Percentiles rank a stretch among this genome's conserved stretches.
Evolutionary conservation across 2,113 vertebrate species (phyloP).

Genomic region (Solenodon paradoxus): DNA sequence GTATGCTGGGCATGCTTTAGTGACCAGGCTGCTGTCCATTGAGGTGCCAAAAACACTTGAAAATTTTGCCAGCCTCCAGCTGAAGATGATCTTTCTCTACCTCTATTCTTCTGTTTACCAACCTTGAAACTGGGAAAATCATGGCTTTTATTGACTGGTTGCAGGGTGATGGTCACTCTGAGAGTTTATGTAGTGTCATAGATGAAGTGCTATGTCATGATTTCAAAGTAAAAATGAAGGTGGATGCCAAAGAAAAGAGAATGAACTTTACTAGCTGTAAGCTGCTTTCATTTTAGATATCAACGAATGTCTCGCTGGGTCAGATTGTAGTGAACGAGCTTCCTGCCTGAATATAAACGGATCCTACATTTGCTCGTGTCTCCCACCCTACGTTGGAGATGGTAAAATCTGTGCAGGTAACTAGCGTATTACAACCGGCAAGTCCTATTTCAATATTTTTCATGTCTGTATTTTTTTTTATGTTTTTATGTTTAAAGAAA

Average conservation of each 20-base stretch:
- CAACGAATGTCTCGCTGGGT: slow-evolving; percentile 95
- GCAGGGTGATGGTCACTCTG: neutral
- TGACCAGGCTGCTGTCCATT: neutral
- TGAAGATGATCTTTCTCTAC: neutral
- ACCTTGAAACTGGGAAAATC: neutral
- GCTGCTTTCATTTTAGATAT: slow-evolving; percentile 85
- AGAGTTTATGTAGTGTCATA: neutral
- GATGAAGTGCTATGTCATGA: neutral
- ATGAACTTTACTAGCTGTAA: neutral
- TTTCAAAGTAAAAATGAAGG: neutral
- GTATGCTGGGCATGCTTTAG: neutral
- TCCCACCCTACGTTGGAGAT: slow-evolving; percentile 91
- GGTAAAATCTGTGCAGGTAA: slow-evolving; percentile 96
- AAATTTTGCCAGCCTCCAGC: neutral
- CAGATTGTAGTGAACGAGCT: slow-evolving; percentile 91
- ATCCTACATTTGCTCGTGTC: slow-evolving; percentile 92
- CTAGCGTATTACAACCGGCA: neutral
- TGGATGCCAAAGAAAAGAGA: neutral
- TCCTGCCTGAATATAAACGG: slow-evolving; percentile 95
- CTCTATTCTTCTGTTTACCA: neutral
- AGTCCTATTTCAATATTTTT: neutral
- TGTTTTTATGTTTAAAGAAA: neutral
- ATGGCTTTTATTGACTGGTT: neutral
- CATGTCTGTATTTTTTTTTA: neutral
- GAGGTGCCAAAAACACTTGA: neutral